These are phyloP conservation scores for Clarias laeviceps DNA, from an alignment of 2,797 vertebrate species.

Conservation along the genomic window DNA sequence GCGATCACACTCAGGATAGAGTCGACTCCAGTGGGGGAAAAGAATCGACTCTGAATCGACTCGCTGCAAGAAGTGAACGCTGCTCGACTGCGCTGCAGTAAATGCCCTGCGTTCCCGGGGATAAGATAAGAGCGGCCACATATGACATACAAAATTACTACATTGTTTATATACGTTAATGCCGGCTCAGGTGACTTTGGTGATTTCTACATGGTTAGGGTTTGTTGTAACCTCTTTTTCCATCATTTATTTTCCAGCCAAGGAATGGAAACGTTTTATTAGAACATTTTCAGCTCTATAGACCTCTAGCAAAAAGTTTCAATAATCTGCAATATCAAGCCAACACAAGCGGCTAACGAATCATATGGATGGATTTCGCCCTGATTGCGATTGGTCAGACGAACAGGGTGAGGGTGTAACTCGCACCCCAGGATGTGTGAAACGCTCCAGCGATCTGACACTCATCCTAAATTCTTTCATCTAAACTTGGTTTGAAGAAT, in stretches of 20 bases:
- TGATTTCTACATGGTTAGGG: background rate
- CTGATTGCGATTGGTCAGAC: background rate
- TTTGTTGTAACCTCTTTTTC: background rate
- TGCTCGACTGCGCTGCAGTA: background rate
- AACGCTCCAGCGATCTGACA: background rate
- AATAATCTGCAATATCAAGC: background rate
- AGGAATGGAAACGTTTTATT: background rate
- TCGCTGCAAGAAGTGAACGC: background rate
- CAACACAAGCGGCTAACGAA: background rate
- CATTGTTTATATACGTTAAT: background rate
- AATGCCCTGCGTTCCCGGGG: background rate
- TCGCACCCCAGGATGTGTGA: background rate
- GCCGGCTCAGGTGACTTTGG: background rate
- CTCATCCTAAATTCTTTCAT: background rate
- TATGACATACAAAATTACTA: background rate
- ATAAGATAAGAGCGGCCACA: background rate
- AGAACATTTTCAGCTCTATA: background rate
- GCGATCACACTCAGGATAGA: background rate
- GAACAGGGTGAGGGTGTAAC: background rate
- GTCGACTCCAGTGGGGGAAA: background rate
- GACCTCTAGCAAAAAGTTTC: background rate
- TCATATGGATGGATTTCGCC: background rate
- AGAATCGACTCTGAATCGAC: background rate
- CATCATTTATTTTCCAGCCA: background rate
- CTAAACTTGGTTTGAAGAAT: background rate